Evolutionary conservation across 2,113 vertebrate species (phyloP).

Genomic region (Sturnira hondurensis): DNA sequence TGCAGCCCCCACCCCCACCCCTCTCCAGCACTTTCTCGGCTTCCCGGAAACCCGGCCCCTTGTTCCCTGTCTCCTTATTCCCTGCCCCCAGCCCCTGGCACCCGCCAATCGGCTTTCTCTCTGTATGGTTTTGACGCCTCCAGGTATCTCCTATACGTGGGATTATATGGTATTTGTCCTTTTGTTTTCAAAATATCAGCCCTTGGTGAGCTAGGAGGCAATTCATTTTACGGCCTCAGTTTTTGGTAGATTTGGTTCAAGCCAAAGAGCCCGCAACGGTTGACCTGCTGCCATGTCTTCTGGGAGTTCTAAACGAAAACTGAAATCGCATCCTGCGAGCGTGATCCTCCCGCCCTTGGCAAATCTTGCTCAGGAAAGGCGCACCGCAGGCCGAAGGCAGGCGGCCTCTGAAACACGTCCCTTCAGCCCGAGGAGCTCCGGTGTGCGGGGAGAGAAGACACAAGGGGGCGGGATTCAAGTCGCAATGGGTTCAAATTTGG

Average conservation of each 20-base stretch:
- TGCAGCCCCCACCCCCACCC: not conserved
- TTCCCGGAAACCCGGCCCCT: not conserved
- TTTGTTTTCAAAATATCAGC: not conserved
- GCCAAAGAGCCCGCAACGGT: not conserved
- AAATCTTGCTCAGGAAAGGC: not conserved
- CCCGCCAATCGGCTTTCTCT: not conserved
- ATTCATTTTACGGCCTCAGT: not conserved
- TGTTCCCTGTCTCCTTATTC: too few relatives aligned
- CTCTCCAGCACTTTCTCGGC: not conserved
- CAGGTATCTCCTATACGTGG: not conserved
- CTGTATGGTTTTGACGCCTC: not conserved
- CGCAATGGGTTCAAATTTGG: not conserved
- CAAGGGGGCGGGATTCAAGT: not conserved
- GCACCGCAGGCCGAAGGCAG: fast-evolving
- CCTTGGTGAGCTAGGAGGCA: not conserved
- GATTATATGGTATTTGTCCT: not conserved
- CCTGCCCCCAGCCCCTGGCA: fast-evolving
- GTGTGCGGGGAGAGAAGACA: not conserved
- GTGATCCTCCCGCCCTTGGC: not conserved
- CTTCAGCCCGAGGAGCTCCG: not conserved
- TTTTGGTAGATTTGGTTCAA: not conserved
- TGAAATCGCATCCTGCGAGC: not conserved
- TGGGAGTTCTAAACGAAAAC: not conserved
- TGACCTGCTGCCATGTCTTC: not conserved
- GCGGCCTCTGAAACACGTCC: not conserved